A percentile compares a stretch with the other conserved stretches of the same genome.
phyloP scores from a whole-genome alignment of 2,113 vertebrate genomes.

The Chaetura pelagica region DNA sequence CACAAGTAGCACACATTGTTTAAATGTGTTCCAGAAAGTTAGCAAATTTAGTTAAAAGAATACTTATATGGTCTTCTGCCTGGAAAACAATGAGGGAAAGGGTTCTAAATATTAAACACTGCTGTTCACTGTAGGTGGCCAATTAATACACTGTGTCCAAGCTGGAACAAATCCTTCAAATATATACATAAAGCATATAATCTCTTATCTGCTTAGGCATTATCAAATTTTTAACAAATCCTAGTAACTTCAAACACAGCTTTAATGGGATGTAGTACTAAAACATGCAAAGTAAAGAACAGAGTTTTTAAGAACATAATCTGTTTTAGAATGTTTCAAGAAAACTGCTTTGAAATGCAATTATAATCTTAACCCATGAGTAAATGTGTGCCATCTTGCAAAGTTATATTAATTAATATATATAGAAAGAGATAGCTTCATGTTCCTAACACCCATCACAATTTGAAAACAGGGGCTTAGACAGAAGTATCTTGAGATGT shows the following conservation, averaged over 20 bases:
- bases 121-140: slow-evolving; percentile 85
- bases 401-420: slow-evolving; percentile 53
- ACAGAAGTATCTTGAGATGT: background rate
- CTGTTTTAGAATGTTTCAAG: slow-evolving; percentile 83
- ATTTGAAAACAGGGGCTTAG: background rate
- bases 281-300: slow-evolving; percentile 83
- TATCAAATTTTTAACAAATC: slow-evolving; percentile 88
- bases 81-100: slow-evolving; percentile 67
- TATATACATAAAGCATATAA: slow-evolving; percentile 85
- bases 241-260: slow-evolving; percentile 84
- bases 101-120: slow-evolving; percentile 80
- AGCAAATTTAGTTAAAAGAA: slow-evolving; percentile 80
- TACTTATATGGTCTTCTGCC: slow-evolving; percentile 76
- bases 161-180: slow-evolving; percentile 83
- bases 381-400: slow-evolving; percentile 73
- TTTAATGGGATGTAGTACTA: slow-evolving; percentile 82
- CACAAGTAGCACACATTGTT: slow-evolving; percentile 81
- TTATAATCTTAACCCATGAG: slow-evolving; percentile 77
- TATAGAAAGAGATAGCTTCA: background rate
- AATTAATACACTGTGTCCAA: slow-evolving; percentile 82
- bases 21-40: slow-evolving; percentile 84
- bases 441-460: background rate
- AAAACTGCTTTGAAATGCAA: slow-evolving; percentile 77
- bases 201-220: slow-evolving; percentile 88
- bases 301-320: slow-evolving; percentile 84